Percentiles rank a stretch among this genome's conserved stretches.
Conservation (phyloP, 2,113 vertebrate genomes). For the Lepus europaeus region DNA sequence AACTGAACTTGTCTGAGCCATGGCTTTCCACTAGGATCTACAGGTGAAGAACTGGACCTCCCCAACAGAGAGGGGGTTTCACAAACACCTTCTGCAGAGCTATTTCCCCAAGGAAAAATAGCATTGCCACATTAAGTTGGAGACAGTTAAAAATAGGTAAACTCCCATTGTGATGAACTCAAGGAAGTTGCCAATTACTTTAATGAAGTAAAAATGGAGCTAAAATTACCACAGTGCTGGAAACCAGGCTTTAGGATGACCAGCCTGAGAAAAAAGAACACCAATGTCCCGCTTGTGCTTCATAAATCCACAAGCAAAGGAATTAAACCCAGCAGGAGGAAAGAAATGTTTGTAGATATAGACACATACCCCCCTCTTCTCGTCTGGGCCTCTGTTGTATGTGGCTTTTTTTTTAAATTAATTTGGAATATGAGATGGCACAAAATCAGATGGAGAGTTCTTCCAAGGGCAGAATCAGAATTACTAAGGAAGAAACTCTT, state of each 20-base stretch:
- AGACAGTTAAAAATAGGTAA: conserved; percentile 79
- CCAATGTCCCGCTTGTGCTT: conserved; percentile 34
- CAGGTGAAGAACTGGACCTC: conserved; percentile 32
- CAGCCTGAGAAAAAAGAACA: conserved; percentile 27
- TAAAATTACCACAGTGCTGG: conserved; percentile 75
- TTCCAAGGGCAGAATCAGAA: conserved; percentile 24
- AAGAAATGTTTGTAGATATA: background rate
- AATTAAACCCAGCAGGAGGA: background rate
- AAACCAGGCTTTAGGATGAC: conserved; percentile 65
- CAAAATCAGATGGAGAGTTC: background rate
- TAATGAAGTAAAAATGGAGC: conserved; percentile 75
- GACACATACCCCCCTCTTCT: background rate
- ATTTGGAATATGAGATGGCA: conserved; percentile 31
- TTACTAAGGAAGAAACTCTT: conserved; percentile 54
- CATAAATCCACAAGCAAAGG: conserved; percentile 39
- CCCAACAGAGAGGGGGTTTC: conserved; percentile 2
- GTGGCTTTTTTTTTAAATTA: background rate
- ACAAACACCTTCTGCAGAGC: conserved; percentile 63
- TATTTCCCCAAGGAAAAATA: conserved; percentile 73
- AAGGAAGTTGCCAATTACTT: conserved; percentile 75
- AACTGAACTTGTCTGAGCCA: background rate
- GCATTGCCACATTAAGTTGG: conserved; percentile 57
- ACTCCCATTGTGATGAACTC: conserved; percentile 75
- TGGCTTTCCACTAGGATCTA: background rate
- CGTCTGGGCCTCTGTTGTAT: background rate